Conservation (phyloP, 2,113 vertebrate genomes). For the Chaenocephalus aceratus region DNA sequence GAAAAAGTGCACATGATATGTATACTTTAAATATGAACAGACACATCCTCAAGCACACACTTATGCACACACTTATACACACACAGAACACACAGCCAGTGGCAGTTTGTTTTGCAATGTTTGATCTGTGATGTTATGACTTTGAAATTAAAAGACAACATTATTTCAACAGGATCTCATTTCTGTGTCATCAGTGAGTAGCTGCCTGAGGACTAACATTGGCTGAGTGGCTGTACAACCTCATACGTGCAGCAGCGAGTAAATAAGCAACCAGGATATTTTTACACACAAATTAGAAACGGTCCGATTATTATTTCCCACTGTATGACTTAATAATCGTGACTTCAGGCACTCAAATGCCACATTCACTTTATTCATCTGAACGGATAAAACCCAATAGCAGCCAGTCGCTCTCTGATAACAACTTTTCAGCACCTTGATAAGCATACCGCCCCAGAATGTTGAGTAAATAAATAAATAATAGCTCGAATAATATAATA, state of each 20-base stretch:
- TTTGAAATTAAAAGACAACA: constrained; percentile 65
- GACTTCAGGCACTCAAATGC: constrained; percentile 17
- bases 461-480: constrained; percentile 23
- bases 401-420: constrained; percentile 14
- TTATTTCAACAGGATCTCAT: constrained; percentile 66
- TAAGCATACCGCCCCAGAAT: constrained; percentile 45
- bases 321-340: constrained; percentile 11
- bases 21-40: constrained; percentile 11
- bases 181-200: constrained; percentile 54
- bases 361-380: constrained; percentile 6
- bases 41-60: not conserved
- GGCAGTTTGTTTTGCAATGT: constrained; percentile 66
- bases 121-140: constrained; percentile 57
- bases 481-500: constrained; percentile 43
- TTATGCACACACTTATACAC: not conserved
- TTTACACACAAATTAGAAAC: constrained; percentile 53
- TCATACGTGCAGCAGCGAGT: constrained; percentile 36
- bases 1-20: not conserved
- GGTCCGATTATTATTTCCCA: constrained; percentile 40
- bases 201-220: constrained; percentile 16
- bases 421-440: constrained; percentile 72
- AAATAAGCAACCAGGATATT: constrained; percentile 35
- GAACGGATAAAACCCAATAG: constrained; percentile 21
- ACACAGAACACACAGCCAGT: constrained; percentile 21
- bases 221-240: constrained; percentile 32